A percentile compares a stretch with the other conserved stretches of the same genome.
Conservation (phyloP, 2,797 vertebrate genomes). For the Podarcis lilfordi region DNA sequence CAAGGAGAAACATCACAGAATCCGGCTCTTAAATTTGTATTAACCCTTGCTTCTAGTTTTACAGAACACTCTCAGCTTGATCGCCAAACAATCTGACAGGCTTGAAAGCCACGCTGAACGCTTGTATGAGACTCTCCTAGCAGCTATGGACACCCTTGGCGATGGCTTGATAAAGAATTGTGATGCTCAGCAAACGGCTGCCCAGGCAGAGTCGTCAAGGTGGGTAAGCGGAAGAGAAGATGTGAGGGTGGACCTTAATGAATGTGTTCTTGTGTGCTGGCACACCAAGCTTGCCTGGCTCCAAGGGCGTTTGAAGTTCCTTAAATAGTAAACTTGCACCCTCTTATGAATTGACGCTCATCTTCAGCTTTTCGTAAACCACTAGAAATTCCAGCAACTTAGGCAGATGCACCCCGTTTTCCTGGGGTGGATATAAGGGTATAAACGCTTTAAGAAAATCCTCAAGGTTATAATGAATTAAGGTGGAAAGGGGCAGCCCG, state of each 20-base stretch:
- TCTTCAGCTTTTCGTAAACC: neutral
- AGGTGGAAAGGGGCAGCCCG: neutral
- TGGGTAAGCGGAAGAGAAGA: slow-evolving; percentile 63
- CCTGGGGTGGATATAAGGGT: neutral
- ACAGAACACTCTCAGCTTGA: slow-evolving; percentile 83
- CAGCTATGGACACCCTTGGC: slow-evolving; percentile 79
- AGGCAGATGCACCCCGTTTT: neutral
- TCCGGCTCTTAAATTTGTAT: neutral
- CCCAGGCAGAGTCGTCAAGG: slow-evolving; percentile 35
- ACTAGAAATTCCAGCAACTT: neutral
- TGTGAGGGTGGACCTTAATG: neutral
- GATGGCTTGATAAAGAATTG: slow-evolving; percentile 28
- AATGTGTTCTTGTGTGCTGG: neutral
- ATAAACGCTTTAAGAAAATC: neutral
- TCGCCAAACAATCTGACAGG: slow-evolving; percentile 82
- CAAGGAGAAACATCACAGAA: neutral
- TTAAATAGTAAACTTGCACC: neutral
- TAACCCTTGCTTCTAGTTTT: slow-evolving; percentile 77
- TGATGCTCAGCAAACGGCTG: neutral
- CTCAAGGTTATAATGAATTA: neutral
- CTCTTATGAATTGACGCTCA: neutral
- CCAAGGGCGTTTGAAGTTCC: neutral
- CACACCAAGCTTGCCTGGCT: neutral
- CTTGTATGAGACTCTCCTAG: slow-evolving; percentile 85
- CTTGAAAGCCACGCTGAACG: slow-evolving; percentile 82